Conservation (phyloP, 2,888 invertebrate genomes). For the Drosophila silvestris region DNA sequence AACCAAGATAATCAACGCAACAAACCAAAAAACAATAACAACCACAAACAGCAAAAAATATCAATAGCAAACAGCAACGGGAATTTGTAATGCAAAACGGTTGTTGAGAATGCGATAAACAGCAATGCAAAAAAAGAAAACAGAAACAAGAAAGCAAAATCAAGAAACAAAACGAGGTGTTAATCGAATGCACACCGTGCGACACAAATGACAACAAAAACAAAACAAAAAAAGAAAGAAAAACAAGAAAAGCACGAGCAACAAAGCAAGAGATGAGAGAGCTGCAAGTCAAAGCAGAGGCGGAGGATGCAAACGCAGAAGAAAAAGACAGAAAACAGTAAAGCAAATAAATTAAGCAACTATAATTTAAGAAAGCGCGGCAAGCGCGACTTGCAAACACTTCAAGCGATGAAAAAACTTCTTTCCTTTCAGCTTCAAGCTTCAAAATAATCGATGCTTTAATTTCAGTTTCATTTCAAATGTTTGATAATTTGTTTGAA, state of each 20-base stretch:
- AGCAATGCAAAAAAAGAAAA: constrained; percentile 40
- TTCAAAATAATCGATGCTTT: too few relatives aligned
- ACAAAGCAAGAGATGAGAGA: background rate
- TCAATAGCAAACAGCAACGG: constrained; percentile 38
- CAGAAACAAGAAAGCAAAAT: constrained; percentile 20
- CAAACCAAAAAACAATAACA: background rate
- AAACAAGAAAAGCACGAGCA: background rate
- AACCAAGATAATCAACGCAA: constrained; percentile 73
- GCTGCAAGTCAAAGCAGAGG: background rate
- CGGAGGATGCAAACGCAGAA: background rate
- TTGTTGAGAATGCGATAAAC: constrained; percentile 33
- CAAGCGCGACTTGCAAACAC: constrained; percentile 11
- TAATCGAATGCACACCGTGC: constrained; percentile 73
- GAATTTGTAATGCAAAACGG: constrained; percentile 72
- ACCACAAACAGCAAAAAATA: constrained; percentile 3
- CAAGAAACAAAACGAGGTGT: constrained; percentile 57
- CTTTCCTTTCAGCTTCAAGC: background rate
- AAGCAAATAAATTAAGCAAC: constrained; percentile 6
- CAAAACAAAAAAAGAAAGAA: constrained; percentile 4
- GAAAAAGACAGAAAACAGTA: background rate
- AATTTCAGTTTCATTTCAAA: too few relatives aligned
- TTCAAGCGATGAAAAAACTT: background rate
- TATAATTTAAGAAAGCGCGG: background rate
- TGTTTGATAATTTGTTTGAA: background rate
- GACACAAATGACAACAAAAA: constrained; percentile 34